A percentile compares a stretch with the other conserved stretches of the same genome.
Evolutionary conservation across 2,113 vertebrate species (phyloP).

Genomic region (Oncorhynchus nerka): DNA sequence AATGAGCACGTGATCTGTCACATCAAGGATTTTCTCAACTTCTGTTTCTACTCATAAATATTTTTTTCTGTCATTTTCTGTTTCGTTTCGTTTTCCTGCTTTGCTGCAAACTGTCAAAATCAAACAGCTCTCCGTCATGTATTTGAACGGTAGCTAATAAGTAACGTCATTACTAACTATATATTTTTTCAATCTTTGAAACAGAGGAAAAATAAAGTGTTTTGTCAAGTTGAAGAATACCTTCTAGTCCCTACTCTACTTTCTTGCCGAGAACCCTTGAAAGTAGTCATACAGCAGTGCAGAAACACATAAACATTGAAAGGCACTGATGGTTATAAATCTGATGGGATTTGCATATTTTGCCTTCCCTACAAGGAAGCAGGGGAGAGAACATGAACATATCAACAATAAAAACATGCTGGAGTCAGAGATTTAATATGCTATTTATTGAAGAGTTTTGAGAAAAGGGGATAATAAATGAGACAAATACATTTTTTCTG

Average conservation of each 20-base stretch:
- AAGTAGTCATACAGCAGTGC: slow-evolving; percentile 64
- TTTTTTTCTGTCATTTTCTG: slow-evolving; percentile 48
- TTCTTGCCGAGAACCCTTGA: slow-evolving; percentile 71
- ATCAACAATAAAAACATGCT: slow-evolving; percentile 21
- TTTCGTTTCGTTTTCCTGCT: slow-evolving; percentile 48
- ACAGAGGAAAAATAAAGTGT: slow-evolving; percentile 32
- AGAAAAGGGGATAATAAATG: not conserved
- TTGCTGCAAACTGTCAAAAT: slow-evolving; percentile 51
- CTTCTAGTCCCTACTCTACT: slow-evolving; percentile 65
- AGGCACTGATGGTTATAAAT: slow-evolving; percentile 67
- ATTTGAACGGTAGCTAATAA: slow-evolving; percentile 55
- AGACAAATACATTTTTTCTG: not conserved
- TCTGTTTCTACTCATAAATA: slow-evolving; percentile 23
- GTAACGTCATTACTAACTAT: slow-evolving; percentile 60
- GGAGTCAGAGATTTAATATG: slow-evolving; percentile 37
- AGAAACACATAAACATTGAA: slow-evolving; percentile 59
- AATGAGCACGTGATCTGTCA: slow-evolving; percentile 67
- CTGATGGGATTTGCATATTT: slow-evolving; percentile 69
- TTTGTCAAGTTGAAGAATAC: slow-evolving; percentile 72
- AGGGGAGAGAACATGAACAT: slow-evolving; percentile 42
- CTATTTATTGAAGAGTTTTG: slow-evolving; percentile 24
- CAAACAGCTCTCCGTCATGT: slow-evolving; percentile 49
- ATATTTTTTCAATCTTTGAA: slow-evolving; percentile 58
- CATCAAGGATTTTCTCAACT: slow-evolving; percentile 51
- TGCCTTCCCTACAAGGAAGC: slow-evolving; percentile 43